phyloP scores from a whole-genome alignment of 2,888 invertebrate species.

The Ochropleura leucogaster region DNA sequence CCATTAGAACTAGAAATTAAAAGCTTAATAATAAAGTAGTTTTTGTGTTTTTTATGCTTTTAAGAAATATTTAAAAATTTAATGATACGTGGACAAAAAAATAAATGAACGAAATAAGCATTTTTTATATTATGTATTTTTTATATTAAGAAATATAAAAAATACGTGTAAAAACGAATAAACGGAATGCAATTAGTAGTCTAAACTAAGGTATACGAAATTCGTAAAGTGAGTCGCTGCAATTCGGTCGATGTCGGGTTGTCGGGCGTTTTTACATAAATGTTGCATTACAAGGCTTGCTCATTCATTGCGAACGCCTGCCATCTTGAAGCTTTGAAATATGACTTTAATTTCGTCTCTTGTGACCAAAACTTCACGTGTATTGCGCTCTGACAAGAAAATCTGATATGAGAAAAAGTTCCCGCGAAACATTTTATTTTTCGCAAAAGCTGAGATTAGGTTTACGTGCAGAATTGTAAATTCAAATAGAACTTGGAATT shows the following conservation, averaged over 20 bases:
- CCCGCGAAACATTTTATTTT: slow-evolving; percentile 28
- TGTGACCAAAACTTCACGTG: slow-evolving; percentile 68
- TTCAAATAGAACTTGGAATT: slow-evolving; percentile 34
- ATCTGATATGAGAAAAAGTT: slow-evolving; percentile 69
- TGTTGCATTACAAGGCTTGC: slow-evolving; percentile 53
- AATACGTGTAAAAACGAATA: too few relatives aligned
- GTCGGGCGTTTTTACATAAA: slow-evolving; percentile 58
- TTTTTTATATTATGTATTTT: too few relatives aligned
- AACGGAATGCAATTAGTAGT: slow-evolving; percentile 7
- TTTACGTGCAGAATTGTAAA: slow-evolving; percentile 36
- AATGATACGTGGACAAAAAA: too few relatives aligned
- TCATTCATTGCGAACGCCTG: slow-evolving; percentile 48
- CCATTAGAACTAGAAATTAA: too few relatives aligned
- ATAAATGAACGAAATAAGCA: too few relatives aligned
- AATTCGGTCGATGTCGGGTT: slow-evolving; percentile 44
- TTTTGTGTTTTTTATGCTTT: too few relatives aligned
- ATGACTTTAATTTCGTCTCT: slow-evolving; percentile 75
- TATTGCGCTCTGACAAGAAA: slow-evolving; percentile 66
- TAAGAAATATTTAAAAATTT: too few relatives aligned
- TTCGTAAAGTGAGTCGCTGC: slow-evolving; percentile 40
- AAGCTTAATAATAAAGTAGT: too few relatives aligned
- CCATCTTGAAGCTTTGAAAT: slow-evolving; percentile 68
- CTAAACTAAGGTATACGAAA: slow-evolving; percentile 22
- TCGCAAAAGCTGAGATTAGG: slow-evolving; percentile 25
- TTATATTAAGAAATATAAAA: too few relatives aligned